Evolutionary conservation across 2,797 vertebrate genomes (phyloP), one percentile per base, ranked within the genome.

Genomic region (Rhinichthys osculus): DNA sequence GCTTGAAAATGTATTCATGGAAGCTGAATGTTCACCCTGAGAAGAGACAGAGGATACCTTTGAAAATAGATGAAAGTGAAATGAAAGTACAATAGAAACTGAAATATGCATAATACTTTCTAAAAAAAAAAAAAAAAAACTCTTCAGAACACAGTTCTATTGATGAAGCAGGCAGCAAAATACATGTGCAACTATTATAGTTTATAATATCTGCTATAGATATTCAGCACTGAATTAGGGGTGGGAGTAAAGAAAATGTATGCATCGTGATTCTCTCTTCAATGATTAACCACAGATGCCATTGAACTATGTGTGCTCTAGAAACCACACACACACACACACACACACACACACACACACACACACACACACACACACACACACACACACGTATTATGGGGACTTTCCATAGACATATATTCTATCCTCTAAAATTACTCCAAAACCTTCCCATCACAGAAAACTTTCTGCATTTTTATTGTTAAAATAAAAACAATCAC

Each of bases 61-160:
- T 66, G 21, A 19, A 66, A 77, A 67, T 9, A 42, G 62, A 52
- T 78, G 44, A 17, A 83, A 38, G 38, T 44, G 16, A 82, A 73
- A 35, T 6, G 11, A 52, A 81, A 69, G 30, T 13, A 80, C 7
- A 23, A 62, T n/a, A 57, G 10, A 78, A 40, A 81, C 7, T 52
- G 78, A 27, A 66, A 16, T 79, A 44, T 21, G 6, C 16, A 50
- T 50, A 50, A 50, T 50, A 21, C 27, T 40, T 67, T 40, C 14
- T 16, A 16, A 9, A n/a, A n/a, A n/a, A 59, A 11, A 59, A 54
- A 17, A 6, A 52, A 6, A 19, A 59, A 62, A 62, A 27, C 13
- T 50, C 27, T 64, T 30, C 14, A 30, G 62, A 64, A 64, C n/a
- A n/a, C 13, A 52, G 30, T 76, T 76, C 6, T 30, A 62, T 2